Base-by-base conservation (phyloP, 2,888 invertebrate species). In the Antheraea yamamai region DNA sequence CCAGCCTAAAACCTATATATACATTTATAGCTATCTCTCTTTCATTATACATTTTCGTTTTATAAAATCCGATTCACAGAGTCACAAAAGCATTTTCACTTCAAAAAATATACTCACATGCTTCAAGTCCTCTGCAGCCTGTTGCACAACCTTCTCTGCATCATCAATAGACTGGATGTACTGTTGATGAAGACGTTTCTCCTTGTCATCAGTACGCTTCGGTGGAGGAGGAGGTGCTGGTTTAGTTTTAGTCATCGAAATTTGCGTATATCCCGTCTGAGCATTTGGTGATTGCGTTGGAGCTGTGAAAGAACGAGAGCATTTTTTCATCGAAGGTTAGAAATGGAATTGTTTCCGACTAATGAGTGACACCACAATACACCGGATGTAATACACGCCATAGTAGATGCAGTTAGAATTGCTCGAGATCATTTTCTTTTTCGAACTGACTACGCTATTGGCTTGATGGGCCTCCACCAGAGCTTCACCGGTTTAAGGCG, bases 101-200 rank as follows among this genome's bases (percentile, higher is more conserved):
- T 52, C 52, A 58, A 58, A n/a, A n/a, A 58, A 58, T 58, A 51
- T 7, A 66, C 30, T 52, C 77, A 87, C 87, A 82, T 83, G 80
- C 73, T 78, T 81, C 72, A 86, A 75, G 12, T 78, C 76, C 2
- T 83, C 78, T 64, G 83, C 81, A 7, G 83, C 80, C 3, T 77
- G 76, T 70, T 68, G 73, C 20, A 86, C 79, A 12, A 51, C 77
- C 23, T 64, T 77, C 2, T 77, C 77, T 0, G 82, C 84, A 8
- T 79, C 75, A 3, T 85, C 83, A 4, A 84, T 78, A 0, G 79
- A 75, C 10, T 75, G 77, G 18, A 76, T 51, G 58, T 87, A 81
- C 77, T 80, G 75, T 52, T 78, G 78, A 12, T 76, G 78, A 35
- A 75, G 76, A 16, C 64, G 64, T 30, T 66, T 66, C 61, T 82